Evolutionary conservation across 2,797 vertebrate species (phyloP).

Genomic region (Lithobates sylvaticus): DNA sequence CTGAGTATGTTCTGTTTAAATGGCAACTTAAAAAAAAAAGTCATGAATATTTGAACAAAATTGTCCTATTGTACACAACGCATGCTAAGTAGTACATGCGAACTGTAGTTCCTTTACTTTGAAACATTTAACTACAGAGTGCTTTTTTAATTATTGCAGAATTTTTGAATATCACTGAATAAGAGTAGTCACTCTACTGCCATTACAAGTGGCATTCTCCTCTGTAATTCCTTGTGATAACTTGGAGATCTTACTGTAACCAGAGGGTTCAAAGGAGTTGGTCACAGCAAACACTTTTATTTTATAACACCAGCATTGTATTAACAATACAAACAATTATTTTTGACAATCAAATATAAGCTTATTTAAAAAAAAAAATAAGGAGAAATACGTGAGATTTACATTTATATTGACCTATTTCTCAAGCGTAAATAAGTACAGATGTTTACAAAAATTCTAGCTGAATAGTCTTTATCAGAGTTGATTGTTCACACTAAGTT

Average conservation of each 20-base stretch:
- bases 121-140: not conserved
- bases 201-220: not conserved
- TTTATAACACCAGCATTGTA: too few relatives aligned
- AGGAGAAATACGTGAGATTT: not conserved
- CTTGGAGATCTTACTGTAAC: not conserved
- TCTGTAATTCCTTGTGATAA: not conserved
- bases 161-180: not conserved
- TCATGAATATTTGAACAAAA: constrained; percentile 69
- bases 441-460: not conserved
- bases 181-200: not conserved
- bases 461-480: not conserved
- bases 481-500: not conserved
- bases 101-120: constrained; percentile 9
- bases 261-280: not conserved
- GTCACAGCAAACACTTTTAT: too few relatives aligned
- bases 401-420: not conserved
- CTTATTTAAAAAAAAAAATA: too few relatives aligned
- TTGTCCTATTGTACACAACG: constrained; percentile 22
- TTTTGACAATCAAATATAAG: too few relatives aligned
- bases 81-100: constrained; percentile 20
- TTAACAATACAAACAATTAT: too few relatives aligned
- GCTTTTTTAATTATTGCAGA: not conserved
- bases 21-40: constrained; percentile 71
- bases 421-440: not conserved
- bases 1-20: constrained; percentile 77